Evolutionary conservation across 1,140 invertebrate genomes (phyloP).

Genomic region (Brachionus calyciflorus): DNA sequence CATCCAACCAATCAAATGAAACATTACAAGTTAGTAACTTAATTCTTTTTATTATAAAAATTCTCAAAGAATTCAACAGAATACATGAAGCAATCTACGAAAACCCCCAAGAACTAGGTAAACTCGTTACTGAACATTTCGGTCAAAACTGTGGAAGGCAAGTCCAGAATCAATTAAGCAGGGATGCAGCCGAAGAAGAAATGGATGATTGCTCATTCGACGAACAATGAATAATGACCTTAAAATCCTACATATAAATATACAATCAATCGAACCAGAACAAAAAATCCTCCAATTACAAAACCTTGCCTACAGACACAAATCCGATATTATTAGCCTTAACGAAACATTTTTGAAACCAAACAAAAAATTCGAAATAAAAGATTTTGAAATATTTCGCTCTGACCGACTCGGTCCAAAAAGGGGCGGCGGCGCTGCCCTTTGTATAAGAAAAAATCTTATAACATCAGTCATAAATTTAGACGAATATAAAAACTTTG

Average conservation of each 20-base stretch:
- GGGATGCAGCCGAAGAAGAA: background rate
- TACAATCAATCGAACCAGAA: too few species aligned
- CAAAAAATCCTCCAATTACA: background rate
- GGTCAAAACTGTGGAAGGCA: background rate
- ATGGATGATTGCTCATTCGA: too few species aligned
- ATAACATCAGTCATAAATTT: too few species aligned
- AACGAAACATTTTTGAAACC: background rate
- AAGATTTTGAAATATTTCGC: background rate
- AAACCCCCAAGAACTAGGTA: background rate
- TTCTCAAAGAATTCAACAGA: background rate
- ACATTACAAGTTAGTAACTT: background rate
- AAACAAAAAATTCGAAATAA: background rate
- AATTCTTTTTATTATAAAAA: background rate
- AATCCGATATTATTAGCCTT: background rate
- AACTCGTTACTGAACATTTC: background rate
- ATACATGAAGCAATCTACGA: background rate
- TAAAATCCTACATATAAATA: too few species aligned
- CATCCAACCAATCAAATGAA: constrained; percentile 5
- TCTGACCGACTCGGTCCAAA: background rate
- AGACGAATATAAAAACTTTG: too few species aligned
- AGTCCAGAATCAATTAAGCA: background rate
- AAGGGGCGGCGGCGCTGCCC: background rate
- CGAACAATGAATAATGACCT: too few species aligned
- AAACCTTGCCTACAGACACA: background rate
- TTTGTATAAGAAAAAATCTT: background rate